Evolutionary conservation across 2,797 vertebrate species (phyloP).

Genomic region (Chelonia mydas): DNA sequence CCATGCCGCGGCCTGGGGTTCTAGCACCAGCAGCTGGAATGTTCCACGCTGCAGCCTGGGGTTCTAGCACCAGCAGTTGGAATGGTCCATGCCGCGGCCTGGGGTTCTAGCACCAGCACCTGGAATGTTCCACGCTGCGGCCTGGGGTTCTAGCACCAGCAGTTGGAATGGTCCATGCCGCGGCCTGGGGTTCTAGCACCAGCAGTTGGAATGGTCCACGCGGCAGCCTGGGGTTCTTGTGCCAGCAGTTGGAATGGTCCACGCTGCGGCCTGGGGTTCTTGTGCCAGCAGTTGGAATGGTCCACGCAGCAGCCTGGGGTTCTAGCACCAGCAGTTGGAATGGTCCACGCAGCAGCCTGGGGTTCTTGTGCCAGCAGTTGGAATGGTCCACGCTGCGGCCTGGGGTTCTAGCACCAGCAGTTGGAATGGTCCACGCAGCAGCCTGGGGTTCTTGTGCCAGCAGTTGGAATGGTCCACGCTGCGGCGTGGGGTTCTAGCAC

Average conservation of each 20-base stretch:
- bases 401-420: not conserved
- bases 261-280: no score
- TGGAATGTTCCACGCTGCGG: not conserved
- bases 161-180: no score
- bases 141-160: no score
- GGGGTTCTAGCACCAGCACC: not conserved
- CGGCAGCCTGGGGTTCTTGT: no score
- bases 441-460: no score
- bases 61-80: no score
- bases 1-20: no score
- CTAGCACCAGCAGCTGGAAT: not conserved
- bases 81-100: no score
- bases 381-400: no score
- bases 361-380: no score
- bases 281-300: not conserved
- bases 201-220: not conserved
- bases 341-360: fast-evolving
- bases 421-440: not conserved
- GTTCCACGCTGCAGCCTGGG: fast-evolving
- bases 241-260: no score
- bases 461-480: no score
- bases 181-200: not conserved
- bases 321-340: not conserved
- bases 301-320: not conserved
- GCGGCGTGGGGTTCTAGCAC: not conserved